Evolutionary conservation across 2,113 vertebrate species (phyloP), one percentile per base, ranked within the genome.

Genomic region (Cyphomyrus discorhynchus): DNA sequence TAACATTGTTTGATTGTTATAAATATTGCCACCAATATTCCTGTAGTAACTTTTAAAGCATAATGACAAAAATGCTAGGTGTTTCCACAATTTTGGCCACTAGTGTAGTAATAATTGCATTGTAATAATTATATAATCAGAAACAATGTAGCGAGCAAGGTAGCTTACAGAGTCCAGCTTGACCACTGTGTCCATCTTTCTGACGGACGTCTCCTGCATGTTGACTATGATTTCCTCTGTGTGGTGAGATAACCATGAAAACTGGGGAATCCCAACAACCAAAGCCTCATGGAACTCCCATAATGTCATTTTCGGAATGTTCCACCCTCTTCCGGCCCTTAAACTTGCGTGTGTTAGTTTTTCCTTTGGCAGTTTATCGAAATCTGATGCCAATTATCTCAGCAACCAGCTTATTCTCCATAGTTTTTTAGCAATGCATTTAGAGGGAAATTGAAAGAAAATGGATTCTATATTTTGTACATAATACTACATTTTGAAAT

Each of bases 141-240:
- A 42, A 80, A 86, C 17, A 35, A 53, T 8, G 27, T 56, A n/a
- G 49, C n/a, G 0, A 86, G 15, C 56, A 88, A 31, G 56, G 77
- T 58, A 45, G 92, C 98, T 98, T 95, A 99, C 98, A 82, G 97
- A 96, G 0, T 99, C 98, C 91, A 99, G 94, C 92, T 98, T 98
- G 93, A 99, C 98, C 90, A 99, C 95, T 0, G 98, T 99, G 87
- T 99, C 98, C 96, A 98, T 97, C 92, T 99, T 99, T 94, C 96
- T 97, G 92, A 98, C 86, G 0, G 94, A 93, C 13, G 94, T 92
- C 35, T 99, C 97, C 58, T 98, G 97, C 97, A 98, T 94, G 92
- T 94, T 98, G 95, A 99, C 94, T 0, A 97, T 90, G 0, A 99
- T 94, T 92, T 99, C 98, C 95, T 98, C 98, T 99, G 97, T 91